Evolutionary conservation across 2,113 vertebrate genomes (phyloP).

Genomic region (Periophthalmus modestus): DNA sequence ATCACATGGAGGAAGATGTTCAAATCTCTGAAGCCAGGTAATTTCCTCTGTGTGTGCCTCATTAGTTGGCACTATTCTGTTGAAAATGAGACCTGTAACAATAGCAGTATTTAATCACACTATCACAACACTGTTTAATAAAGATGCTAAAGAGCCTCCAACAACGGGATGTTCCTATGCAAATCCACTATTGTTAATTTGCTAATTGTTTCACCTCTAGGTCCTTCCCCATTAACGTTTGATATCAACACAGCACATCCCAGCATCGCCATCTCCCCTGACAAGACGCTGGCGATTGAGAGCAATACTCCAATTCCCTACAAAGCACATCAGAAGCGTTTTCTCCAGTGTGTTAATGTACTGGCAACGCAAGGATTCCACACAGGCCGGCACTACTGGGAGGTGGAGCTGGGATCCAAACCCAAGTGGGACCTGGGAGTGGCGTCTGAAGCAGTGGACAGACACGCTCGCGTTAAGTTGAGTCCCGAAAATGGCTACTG

Average conservation of each 20-base stretch:
- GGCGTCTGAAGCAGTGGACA: conserved; percentile 75
- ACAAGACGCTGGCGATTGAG: conserved; percentile 79
- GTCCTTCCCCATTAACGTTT: conserved; percentile 79
- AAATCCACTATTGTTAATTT: conserved; percentile 5
- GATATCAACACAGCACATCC: conserved; percentile 84
- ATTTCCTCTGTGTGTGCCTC: conserved; percentile 29
- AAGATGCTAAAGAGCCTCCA: conserved; percentile 2
- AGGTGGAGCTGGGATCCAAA: conserved; percentile 83
- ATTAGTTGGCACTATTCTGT: conserved; percentile 20
- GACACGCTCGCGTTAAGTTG: conserved; percentile 76
- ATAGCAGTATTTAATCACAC: conserved; percentile 14
- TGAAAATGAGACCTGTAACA: conserved; percentile 9
- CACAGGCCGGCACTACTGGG: conserved; percentile 84
- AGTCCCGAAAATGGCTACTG: conserved; percentile 83
- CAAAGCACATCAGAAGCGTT: conserved; percentile 70
- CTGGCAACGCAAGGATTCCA: conserved; percentile 75
- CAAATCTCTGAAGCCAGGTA: conserved; percentile 78
- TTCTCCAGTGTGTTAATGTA: conserved; percentile 83
- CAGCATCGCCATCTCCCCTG: conserved; percentile 78
- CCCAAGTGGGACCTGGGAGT: conserved; percentile 88
- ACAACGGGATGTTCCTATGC: conserved; percentile 19
- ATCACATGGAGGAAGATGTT: conserved; percentile 84
- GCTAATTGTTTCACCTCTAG: conserved; percentile 57
- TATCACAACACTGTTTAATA: background rate
- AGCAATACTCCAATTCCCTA: conserved; percentile 26